Evolutionary conservation across 2,113 vertebrate species (phyloP), one percentile per base, ranked within the genome.

Genomic region (Tricholaema leucomelas): DNA sequence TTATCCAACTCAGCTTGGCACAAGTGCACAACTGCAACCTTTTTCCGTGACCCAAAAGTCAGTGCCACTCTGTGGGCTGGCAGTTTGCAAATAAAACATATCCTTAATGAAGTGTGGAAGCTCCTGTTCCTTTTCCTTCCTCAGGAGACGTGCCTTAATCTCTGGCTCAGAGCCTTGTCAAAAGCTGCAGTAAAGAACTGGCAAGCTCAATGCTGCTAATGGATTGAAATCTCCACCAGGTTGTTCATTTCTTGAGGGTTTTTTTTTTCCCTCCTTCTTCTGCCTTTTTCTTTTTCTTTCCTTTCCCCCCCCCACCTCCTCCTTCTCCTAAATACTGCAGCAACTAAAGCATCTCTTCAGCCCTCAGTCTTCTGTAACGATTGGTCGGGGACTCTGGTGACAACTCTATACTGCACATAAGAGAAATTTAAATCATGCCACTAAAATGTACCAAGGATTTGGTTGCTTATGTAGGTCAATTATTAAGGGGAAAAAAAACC

Each of bases 161-260:
- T 96, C 91, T 95, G 81, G 92, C 95, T 94, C 80, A 25, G 79
- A 97, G 76, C 61, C 82, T 95, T 91, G 87, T 96, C 84, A 93
- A 91, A 84, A 91, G 90, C 79, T 86, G 82, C 81, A 93, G 91
- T 88, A 85, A 96, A 93, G 91, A 95, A 93, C 90, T 97, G 94
- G 91, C 85, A 96, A 93, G 69, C 94, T 85, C 81, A 65, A 3
- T 60, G 73, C 83, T 95, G 70, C 87, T 97, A 96, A 91, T 95
- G 91, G 96, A 81, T 91, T 95, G 81, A 97, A 94, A 95, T 94
- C 87, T 97, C 88, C 89, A 96, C 93, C 90, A 94, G 81, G 88
- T 96, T 97, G 63, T 95, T 96, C 69, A 94, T 94, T 95, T 92
- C 52, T 89, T 94, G 73, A 78, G 70, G 63, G 8, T 13, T 44